phyloP scores from a whole-genome alignment of 2,888 invertebrate genomes.

The Phasia obesa region DNA sequence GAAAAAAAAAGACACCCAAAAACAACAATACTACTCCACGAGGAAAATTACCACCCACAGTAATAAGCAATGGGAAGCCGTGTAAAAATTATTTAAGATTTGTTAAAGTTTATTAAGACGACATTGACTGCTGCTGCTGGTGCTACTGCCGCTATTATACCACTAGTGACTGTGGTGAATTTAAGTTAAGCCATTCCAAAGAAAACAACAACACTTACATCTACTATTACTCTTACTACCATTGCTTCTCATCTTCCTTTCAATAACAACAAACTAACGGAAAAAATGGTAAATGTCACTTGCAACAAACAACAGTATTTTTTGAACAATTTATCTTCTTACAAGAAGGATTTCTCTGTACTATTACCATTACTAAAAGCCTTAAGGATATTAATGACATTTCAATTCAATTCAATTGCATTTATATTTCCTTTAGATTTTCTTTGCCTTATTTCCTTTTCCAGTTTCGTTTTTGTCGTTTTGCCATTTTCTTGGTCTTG shows the following conservation, averaged over 20 bases:
- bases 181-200: slow-evolving; percentile 18
- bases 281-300: slow-evolving; percentile 66
- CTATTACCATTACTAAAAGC: slow-evolving; percentile 23
- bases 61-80: slow-evolving; percentile 57
- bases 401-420: slow-evolving; percentile 59
- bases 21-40: slow-evolving; percentile 14
- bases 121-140: background rate
- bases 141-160: background rate
- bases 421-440: slow-evolving; percentile 55
- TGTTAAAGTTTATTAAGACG: slow-evolving; percentile 10
- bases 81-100: slow-evolving; percentile 60
- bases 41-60: slow-evolving; percentile 46
- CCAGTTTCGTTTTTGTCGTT: background rate
- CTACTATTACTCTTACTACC: background rate
- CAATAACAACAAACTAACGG: slow-evolving; percentile 29
- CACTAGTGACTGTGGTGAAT: slow-evolving; percentile 36
- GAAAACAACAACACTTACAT: slow-evolving; percentile 22
- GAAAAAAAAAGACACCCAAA: slow-evolving; percentile 6
- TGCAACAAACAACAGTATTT: background rate
- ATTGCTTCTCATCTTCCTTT: slow-evolving; percentile 22
- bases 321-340: slow-evolving; percentile 9
- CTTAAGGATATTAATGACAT: slow-evolving; percentile 65
- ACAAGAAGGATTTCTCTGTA: no score
- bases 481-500: slow-evolving; percentile 38
- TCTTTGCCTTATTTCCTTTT: slow-evolving; percentile 49